These are phyloP conservation scores for Meteorus sp. DNA, from an alignment of 1,140 invertebrate species.

Conservation along the genomic window DNA sequence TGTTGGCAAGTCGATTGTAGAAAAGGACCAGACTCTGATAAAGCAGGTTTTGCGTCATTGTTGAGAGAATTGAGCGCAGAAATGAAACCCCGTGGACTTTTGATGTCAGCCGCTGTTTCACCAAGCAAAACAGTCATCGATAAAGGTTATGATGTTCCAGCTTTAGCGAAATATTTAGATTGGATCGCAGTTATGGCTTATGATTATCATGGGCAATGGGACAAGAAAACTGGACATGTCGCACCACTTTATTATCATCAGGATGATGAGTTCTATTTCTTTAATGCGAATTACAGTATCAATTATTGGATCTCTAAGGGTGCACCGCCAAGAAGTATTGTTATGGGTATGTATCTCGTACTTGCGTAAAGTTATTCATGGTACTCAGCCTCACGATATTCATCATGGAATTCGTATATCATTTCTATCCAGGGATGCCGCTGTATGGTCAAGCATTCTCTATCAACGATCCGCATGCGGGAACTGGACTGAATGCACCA, in stretches of 20 bases:
- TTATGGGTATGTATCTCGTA: too few species aligned
- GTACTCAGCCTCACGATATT: too few species aligned
- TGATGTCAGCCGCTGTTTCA: slow-evolving; percentile 83
- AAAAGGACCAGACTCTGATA: slow-evolving; percentile 81
- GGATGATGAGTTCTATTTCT: slow-evolving; percentile 58
- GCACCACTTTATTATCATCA: slow-evolving; percentile 80
- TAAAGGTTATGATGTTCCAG: slow-evolving; percentile 78
- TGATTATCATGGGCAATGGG: slow-evolving; percentile 85
- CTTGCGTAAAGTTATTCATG: slow-evolving; percentile 6
- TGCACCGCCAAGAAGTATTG: slow-evolving; percentile 75
- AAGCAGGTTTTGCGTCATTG: slow-evolving; percentile 73
- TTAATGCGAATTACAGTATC: slow-evolving; percentile 76
- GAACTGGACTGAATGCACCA: slow-evolving; percentile 69
- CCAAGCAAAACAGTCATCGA: slow-evolving; percentile 88
- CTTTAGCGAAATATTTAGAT: slow-evolving; percentile 74
- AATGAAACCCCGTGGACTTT: slow-evolving; percentile 72
- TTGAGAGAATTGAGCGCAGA: slow-evolving; percentile 73
- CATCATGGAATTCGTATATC: too few species aligned
- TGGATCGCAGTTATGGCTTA: slow-evolving; percentile 87
- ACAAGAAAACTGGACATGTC: slow-evolving; percentile 82
- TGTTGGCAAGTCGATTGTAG: slow-evolving; percentile 89
- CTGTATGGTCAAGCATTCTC: slow-evolving; percentile 88
- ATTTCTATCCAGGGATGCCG: slow-evolving; percentile 64
- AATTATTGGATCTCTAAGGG: slow-evolving; percentile 88
- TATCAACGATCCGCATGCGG: slow-evolving; percentile 59